A percentile compares a stretch with the other conserved stretches of the same genome.
These are phyloP conservation scores for Cephalopachus bancanus DNA, from an alignment of 2,797 vertebrate genomes.

Conservation along the genomic window DNA sequence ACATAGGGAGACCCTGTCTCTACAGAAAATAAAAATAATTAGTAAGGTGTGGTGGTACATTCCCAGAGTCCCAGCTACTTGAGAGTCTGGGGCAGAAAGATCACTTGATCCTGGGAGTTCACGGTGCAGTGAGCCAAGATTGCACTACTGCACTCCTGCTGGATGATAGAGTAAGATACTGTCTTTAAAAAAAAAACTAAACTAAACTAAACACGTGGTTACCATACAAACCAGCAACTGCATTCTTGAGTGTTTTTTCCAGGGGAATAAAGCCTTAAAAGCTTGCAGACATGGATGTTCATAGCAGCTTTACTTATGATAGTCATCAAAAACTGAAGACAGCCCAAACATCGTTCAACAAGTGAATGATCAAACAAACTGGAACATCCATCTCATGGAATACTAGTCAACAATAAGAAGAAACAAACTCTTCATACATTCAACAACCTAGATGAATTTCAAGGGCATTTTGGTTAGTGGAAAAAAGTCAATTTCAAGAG, in stretches of 20 bases:
- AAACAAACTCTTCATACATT: neutral
- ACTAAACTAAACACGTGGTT: neutral
- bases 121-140: too few relatives aligned
- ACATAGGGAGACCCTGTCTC: too few relatives aligned
- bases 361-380: neutral
- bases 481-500: neutral
- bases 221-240: neutral
- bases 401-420: neutral
- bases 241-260: neutral
- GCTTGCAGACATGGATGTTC: neutral
- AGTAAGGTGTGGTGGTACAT: too few relatives aligned
- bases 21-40: too few relatives aligned
- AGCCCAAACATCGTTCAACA: neutral
- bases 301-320: neutral
- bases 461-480: neutral
- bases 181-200: too few relatives aligned
- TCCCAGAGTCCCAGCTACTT: too few relatives aligned
- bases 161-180: too few relatives aligned
- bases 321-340: neutral
- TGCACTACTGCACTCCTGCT: too few relatives aligned
- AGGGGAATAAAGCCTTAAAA: constrained; percentile 10
- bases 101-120: too few relatives aligned
- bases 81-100: too few relatives aligned
- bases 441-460: neutral
- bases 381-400: neutral